phyloP scores from a whole-genome alignment of 2,113 vertebrate species.

The Macquaria ambigua region DNA sequence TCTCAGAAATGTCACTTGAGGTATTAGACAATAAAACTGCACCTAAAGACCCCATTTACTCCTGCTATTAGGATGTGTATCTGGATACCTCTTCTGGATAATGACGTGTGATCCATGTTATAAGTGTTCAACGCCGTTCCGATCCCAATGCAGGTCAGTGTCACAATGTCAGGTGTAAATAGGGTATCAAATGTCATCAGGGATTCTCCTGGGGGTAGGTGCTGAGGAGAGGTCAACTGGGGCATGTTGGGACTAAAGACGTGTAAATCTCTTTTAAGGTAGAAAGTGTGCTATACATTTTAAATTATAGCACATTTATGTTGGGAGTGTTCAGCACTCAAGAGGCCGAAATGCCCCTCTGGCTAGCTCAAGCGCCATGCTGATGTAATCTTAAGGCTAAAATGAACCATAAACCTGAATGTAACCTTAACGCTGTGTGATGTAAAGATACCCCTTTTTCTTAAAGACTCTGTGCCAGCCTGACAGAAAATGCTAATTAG shows the following conservation, averaged over 20 bases:
- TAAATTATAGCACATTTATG: not conserved
- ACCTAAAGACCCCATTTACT: not conserved
- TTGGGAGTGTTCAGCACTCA: conserved; percentile 8
- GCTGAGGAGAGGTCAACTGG: no score
- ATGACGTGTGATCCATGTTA: no score
- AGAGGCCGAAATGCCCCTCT: not conserved
- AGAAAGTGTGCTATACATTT: not conserved
- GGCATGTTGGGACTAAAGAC: no score
- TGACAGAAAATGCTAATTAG: not conserved
- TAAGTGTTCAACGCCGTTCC: no score
- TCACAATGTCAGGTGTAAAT: no score
- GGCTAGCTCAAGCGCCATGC: not conserved
- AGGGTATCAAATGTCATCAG: no score
- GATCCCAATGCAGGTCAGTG: no score
- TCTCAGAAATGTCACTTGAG: not conserved
- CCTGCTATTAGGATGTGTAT: not conserved
- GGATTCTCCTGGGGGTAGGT: no score
- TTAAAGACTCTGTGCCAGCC: no score
- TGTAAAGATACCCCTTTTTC: not conserved
- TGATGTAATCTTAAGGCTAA: not conserved
- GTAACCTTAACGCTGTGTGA: not conserved
- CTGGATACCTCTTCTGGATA: not conserved
- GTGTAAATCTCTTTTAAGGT: not conserved
- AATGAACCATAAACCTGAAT: not conserved
- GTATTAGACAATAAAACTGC: not conserved